Percentiles rank a stretch among this genome's conserved stretches.
phyloP scores from a whole-genome alignment of 2,113 vertebrate species.

The Perca flavescens region DNA sequence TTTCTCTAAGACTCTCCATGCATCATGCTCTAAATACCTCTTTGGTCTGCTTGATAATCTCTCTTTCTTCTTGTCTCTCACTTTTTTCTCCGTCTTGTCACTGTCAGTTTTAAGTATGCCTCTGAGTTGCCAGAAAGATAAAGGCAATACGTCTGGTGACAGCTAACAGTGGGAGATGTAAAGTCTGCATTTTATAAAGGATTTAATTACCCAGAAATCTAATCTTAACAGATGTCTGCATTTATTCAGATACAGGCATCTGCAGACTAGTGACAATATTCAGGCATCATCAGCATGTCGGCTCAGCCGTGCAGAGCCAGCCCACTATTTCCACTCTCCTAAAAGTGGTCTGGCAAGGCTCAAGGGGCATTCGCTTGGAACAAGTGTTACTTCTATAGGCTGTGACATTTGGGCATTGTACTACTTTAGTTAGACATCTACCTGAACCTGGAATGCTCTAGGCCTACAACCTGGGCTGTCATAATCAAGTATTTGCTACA shows the following conservation, averaged over 20 bases:
- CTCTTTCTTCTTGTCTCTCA: not conserved
- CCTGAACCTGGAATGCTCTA: not conserved
- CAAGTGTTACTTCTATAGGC: conserved; percentile 21
- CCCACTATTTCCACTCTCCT: conserved; percentile 24
- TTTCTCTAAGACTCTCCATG: conserved; percentile 5
- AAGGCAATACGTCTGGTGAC: not conserved
- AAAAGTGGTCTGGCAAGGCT: conserved; percentile 18
- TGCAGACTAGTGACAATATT: conserved; percentile 34
- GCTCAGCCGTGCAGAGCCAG: conserved; percentile 17
- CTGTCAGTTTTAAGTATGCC: not conserved
- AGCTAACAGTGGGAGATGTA: not conserved
- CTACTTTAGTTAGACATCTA: not conserved
- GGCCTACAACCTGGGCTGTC: not conserved
- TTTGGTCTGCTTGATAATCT: not conserved
- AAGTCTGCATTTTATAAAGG: not conserved
- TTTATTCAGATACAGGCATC: conserved; percentile 37
- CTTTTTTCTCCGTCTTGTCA: not conserved
- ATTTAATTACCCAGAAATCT: not conserved
- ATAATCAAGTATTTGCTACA: not conserved
- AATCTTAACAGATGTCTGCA: conserved; percentile 25
- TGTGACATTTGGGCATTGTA: conserved; percentile 12
- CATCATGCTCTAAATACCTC: not conserved
- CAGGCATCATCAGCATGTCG: conserved; percentile 36
- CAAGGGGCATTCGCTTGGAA: conserved; percentile 1
- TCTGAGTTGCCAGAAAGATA: not conserved